Base-by-base conservation (phyloP, 2,113 vertebrate species). In the Brienomyrus longianalis region DNA sequence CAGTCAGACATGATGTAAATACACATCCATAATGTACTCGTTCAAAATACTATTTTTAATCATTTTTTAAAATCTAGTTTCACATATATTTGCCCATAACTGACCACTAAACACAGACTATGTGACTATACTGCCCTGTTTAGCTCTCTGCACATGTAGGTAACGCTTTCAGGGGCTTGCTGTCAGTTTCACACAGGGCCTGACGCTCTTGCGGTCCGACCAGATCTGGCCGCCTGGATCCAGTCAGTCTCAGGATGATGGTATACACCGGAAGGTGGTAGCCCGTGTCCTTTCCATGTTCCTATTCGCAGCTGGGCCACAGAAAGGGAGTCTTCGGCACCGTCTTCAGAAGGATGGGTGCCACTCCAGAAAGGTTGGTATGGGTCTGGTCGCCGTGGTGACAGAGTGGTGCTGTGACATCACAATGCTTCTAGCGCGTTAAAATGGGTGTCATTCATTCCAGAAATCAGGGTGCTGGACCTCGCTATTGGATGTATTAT, bases 51-150 rank as follows among this genome's bases (percentile, higher is more conserved):
- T 43, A 11, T 48, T 54, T 86, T 86, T 87, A 15, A 59, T 23
- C 3, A 87, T 39, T 87, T 43, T 59, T 87, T 17, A 2, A 21
- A 9, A 56, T 23, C 15, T 50, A 51, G 19, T 31, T 59, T 59
- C 86, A 43, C 54, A 39, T 21, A 21, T 15, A 45, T 85, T 88
- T 88, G 8, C 50, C 54, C 39, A 45, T 62, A 45, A 66, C 35
- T 66, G 87, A 87, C 85, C 85, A 54, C 85, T 87, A 87, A 54
- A 87, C 48, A 86, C n/a, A 51, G 48, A 51, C 45, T 31, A 86
- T n/a, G 48, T 50, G 23, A 27, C 83, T 51, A 51, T 86, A n/a
- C 83, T 51, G 23, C 11, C 83, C 10, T 51, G 19, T 50, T 27
- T 27, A 86, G 83, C 23, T 31, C 7, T n/a, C 45, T 27, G 23